Conservation (phyloP, 2,797 vertebrate species). For the Tarsius wallacei region DNA sequence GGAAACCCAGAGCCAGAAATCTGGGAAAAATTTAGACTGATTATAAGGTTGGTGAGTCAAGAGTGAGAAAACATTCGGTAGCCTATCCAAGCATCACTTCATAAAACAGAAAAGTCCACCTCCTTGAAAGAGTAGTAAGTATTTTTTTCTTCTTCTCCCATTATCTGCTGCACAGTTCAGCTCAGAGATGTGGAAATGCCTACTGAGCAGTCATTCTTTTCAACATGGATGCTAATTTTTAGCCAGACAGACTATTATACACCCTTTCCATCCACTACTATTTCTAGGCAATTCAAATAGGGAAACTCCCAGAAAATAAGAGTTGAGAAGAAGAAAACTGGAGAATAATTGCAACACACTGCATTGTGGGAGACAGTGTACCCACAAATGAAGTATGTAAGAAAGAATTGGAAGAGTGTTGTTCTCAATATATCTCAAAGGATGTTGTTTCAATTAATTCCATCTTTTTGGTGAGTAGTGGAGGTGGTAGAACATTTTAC, state of each 20-base stretch:
- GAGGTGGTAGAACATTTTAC: background rate
- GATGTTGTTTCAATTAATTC: background rate
- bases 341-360: background rate
- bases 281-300: conserved; percentile 32
- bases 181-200: conserved; percentile 38
- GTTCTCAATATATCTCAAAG: background rate
- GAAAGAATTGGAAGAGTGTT: background rate
- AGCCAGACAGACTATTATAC: background rate
- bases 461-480: background rate
- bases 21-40: conserved; percentile 57
- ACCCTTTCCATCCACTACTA: conserved; percentile 13
- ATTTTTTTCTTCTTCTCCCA: background rate
- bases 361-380: background rate
- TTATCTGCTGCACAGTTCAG: background rate
- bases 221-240: conserved; percentile 41
- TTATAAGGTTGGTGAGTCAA: conserved; percentile 51
- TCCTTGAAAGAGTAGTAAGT: background rate
- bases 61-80: conserved; percentile 32
- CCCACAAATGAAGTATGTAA: background rate
- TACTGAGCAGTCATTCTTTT: background rate
- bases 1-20: conserved; percentile 64
- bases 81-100: conserved; percentile 28
- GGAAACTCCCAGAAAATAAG: conserved; percentile 17
- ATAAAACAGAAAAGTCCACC: conserved; percentile 43
- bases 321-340: background rate